Conservation (phyloP, 2,888 invertebrate species). For the Drosophila acutilabella region DNA sequence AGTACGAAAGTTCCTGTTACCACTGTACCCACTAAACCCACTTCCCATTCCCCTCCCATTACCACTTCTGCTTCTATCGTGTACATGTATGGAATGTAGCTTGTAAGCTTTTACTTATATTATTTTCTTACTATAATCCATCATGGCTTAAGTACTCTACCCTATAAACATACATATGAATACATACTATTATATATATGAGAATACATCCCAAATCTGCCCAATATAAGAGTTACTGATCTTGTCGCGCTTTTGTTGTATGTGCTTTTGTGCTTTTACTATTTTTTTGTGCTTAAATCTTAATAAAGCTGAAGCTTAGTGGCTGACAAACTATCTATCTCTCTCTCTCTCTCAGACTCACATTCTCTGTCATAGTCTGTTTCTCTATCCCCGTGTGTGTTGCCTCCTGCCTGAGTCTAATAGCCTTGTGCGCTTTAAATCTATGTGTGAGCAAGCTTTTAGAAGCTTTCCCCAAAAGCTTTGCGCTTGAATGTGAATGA, state of each 20-base stretch:
- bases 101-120: constrained; percentile 64
- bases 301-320: constrained; percentile 54
- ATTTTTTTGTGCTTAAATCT: constrained; percentile 61
- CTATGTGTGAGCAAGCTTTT: constrained; percentile 22
- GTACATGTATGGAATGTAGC: constrained; percentile 68
- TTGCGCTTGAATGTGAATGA: constrained; percentile 38
- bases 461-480: constrained; percentile 29
- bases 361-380: constrained; percentile 7
- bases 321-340: constrained; percentile 28
- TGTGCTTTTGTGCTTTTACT: constrained; percentile 71
- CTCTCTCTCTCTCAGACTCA: constrained; percentile 2
- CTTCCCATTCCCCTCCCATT: constrained; percentile 26
- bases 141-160: constrained; percentile 52
- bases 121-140: constrained; percentile 42
- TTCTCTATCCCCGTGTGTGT: constrained; percentile 12
- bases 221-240: constrained; percentile 41
- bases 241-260: constrained; percentile 75
- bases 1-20: constrained; percentile 80
- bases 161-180: constrained; percentile 17
- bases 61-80: constrained; percentile 60
- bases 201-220: not conserved
- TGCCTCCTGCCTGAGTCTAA: constrained; percentile 11
- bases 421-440: constrained; percentile 36
- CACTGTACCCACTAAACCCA: not conserved
- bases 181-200: not conserved